Base-by-base conservation (phyloP, 2,888 invertebrate genomes). In the Hypomecis atomaria region DNA sequence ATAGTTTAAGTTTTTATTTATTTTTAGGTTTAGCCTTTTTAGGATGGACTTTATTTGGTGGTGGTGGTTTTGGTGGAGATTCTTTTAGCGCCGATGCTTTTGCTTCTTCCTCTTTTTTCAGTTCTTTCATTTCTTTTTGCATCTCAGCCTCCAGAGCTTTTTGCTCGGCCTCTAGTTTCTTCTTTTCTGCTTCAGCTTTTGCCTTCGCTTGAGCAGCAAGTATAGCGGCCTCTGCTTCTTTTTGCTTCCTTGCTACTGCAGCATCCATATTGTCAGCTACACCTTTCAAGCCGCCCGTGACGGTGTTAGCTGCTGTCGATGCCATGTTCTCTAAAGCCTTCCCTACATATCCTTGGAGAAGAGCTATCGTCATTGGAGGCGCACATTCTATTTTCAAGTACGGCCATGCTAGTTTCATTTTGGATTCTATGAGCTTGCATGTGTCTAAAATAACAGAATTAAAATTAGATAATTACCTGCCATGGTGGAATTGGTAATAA, bases 301-400 rank as follows among this genome's bases (percentile, higher is more conserved):
- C 55, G 11, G 67, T 64, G 40, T 86, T 74, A 7, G 77, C 71
- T 13, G 71, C 37, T 9, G 72, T 73, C 5, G 72, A 78, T 7
- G 69, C 79, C 6, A 69, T 4, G 5, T 71, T 65, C 81, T 89
- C 90, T 4, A 92, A 23, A 43, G 75, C 75, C 65, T 74, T 72
- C 11, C 89, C 89, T 23, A 43, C 47, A 10, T 80, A 66, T 10
- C 89, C 90, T 57, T 80, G 70, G 56, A 90, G 81, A 5, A 85
- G 78, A 11, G 66, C 60, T 36, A 73, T 55, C 9, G 86, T 85
- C 74, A 82, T 70, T 0, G 92, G 91, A n/a, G 92, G 92, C 42
- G 79, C 82, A 53, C 83, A 76, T 83, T 92, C 92, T n/a, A 81
- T 75, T 79, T 90, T 92, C 38, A 84, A 78, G 71, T 91, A 92